Conservation (phyloP, 2,888 invertebrate genomes). For the Tortrix viridana region DNA sequence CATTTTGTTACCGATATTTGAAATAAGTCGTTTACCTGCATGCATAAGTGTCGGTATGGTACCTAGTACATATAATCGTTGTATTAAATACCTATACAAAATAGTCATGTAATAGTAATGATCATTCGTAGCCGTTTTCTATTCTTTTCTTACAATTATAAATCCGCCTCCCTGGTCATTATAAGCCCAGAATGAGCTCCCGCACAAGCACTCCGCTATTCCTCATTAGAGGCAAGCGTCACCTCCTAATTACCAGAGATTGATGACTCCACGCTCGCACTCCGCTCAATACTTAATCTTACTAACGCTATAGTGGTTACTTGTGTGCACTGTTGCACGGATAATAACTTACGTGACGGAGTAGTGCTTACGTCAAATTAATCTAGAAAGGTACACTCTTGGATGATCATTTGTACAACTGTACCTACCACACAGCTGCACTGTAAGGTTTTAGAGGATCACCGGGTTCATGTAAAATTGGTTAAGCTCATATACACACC, state of each 20-base stretch:
- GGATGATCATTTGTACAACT: background rate
- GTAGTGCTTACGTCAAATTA: background rate
- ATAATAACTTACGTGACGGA: constrained; percentile 15
- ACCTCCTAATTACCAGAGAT: constrained; percentile 75
- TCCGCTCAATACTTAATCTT: constrained; percentile 50
- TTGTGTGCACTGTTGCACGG: constrained; percentile 17
- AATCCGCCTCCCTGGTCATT: constrained; percentile 14
- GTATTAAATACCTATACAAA: no score
- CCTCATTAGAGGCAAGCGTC: constrained; percentile 69
- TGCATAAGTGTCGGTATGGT: no score
- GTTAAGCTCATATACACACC: no score
- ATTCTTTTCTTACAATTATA: constrained; percentile 18
- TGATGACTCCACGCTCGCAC: constrained; percentile 64
- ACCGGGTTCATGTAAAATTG: no score
- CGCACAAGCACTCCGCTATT: constrained; percentile 14
- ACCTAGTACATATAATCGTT: no score
- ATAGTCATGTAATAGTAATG: no score
- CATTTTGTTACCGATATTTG: no score
- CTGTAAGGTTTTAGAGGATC: no score
- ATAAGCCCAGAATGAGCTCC: constrained; percentile 14
- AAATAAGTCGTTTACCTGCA: no score
- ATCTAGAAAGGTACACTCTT: background rate
- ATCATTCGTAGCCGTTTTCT: no score
- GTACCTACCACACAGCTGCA: no score
- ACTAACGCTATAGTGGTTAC: constrained; percentile 15